A percentile compares a stretch with the other conserved stretches of the same genome.
These are phyloP conservation scores for Drosophila antonietae DNA, from an alignment of 2,888 invertebrate species.

Conservation along the genomic window DNA sequence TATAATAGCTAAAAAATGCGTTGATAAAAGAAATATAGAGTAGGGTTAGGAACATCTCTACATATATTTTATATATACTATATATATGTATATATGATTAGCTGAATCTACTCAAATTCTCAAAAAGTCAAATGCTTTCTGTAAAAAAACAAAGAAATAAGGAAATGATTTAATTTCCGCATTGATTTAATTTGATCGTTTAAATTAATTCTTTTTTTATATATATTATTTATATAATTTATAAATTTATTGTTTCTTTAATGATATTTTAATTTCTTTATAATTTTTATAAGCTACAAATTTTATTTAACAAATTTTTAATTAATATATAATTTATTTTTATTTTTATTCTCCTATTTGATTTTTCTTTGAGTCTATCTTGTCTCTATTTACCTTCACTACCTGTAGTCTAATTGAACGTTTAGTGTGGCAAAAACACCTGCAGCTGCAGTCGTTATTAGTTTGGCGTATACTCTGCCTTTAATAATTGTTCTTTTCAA, in stretches of 20 bases:
- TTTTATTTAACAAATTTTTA: neutral
- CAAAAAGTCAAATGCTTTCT: too few species aligned
- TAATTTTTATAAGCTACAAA: neutral
- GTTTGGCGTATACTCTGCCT: conserved; percentile 3
- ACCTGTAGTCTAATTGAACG: neutral
- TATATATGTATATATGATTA: neutral
- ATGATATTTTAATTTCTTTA: too few species aligned
- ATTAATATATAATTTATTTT: neutral
- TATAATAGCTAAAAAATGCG: neutral
- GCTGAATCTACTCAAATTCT: too few species aligned
- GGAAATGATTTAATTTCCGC: neutral
- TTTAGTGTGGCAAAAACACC: conserved; percentile 19
- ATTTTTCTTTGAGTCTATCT: neutral
- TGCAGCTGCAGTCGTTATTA: conserved; percentile 11
- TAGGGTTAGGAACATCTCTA: neutral
- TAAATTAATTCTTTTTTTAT: neutral
- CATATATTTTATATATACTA: neutral
- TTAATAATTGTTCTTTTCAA: conserved; percentile 8
- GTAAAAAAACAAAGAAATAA: too few species aligned
- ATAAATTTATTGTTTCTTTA: too few species aligned
- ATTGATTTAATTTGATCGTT: neutral
- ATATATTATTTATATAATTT: too few species aligned
- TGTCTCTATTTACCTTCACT: neutral
- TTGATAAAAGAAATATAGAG: neutral
- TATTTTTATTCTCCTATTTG: neutral